Conservation (phyloP, 2,113 vertebrate species). For the Podarcis raffonei region DNA sequence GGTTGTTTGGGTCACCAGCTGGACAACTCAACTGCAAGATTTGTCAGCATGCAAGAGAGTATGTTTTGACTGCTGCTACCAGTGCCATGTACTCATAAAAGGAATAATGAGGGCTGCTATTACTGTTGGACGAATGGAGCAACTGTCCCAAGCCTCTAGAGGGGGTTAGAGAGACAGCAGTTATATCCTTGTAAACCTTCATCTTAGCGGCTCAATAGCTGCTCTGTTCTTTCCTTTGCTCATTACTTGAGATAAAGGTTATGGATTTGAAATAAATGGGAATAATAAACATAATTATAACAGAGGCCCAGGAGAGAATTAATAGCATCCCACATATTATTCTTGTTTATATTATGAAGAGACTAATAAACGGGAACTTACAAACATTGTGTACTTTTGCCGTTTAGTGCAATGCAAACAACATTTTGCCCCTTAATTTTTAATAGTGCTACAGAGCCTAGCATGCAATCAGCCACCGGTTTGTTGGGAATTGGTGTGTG, state of each 20-base stretch:
- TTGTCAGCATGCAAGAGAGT: neutral
- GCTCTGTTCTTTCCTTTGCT: neutral
- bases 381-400: neutral
- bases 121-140: neutral
- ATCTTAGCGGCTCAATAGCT: neutral
- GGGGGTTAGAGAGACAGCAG: neutral
- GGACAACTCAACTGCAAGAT: neutral
- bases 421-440: constrained; percentile 10
- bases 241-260: constrained; percentile 18
- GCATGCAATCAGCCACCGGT: neutral
- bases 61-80: neutral
- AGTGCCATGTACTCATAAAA: neutral
- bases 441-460: neutral
- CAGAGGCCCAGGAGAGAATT: constrained; percentile 13
- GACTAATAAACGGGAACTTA: neutral
- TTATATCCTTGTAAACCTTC: neutral
- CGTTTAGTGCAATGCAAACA: neutral
- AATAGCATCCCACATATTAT: constrained; percentile 28
- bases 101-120: neutral
- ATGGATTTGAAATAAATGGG: constrained; percentile 29
- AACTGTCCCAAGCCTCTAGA: neutral
- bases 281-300: constrained; percentile 30
- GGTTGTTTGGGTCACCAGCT: neutral
- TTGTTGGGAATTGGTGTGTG: neutral
- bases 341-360: constrained; percentile 13